A percentile compares a stretch with the other conserved stretches of the same genome.
Conservation (phyloP, 2,797 vertebrate species). For the Lutjanus campechanus region DNA sequence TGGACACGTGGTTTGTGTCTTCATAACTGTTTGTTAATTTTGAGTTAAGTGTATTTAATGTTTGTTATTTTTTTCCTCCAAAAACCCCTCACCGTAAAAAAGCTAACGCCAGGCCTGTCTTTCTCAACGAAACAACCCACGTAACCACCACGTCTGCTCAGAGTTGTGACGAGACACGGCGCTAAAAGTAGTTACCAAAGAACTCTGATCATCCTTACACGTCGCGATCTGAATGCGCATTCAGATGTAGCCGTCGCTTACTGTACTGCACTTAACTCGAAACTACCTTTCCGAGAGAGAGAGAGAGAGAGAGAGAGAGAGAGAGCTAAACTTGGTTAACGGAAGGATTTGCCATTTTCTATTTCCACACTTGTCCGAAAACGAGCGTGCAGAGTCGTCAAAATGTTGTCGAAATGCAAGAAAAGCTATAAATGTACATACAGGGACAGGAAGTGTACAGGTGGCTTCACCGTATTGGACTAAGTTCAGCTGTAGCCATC, state of each 20-base stretch:
- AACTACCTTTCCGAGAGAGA: slow-evolving; percentile 71
- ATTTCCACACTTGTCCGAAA: slow-evolving; percentile 22
- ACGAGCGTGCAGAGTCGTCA: slow-evolving; percentile 11
- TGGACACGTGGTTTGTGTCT: not conserved
- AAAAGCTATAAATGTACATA: slow-evolving; percentile 16
- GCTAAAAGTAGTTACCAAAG: slow-evolving; percentile 72
- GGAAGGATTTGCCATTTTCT: slow-evolving; percentile 46
- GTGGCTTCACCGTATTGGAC: slow-evolving; percentile 1
- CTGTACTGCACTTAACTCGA: slow-evolving; percentile 65
- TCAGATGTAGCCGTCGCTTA: slow-evolving; percentile 61
- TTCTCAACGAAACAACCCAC: slow-evolving; percentile 1
- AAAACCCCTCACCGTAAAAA: not conserved
- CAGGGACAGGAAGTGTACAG: slow-evolving; percentile 22
- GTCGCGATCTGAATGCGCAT: slow-evolving; percentile 27
- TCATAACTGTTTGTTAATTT: not conserved
- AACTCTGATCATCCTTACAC: slow-evolving; percentile 51
- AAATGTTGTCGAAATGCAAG: not conserved
- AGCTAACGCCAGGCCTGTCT: not conserved
- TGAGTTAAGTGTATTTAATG: slow-evolving; percentile 7
- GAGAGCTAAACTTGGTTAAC: slow-evolving; percentile 4
- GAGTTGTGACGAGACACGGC: slow-evolving; percentile 34
- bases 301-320: slow-evolving; percentile 27
- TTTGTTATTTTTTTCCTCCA: not conserved
- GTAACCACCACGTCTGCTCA: slow-evolving; percentile 22
- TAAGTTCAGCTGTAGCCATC: slow-evolving; percentile 39